Conservation (phyloP, 1,140 invertebrate species). For the Neodiprion fabricii region DNA sequence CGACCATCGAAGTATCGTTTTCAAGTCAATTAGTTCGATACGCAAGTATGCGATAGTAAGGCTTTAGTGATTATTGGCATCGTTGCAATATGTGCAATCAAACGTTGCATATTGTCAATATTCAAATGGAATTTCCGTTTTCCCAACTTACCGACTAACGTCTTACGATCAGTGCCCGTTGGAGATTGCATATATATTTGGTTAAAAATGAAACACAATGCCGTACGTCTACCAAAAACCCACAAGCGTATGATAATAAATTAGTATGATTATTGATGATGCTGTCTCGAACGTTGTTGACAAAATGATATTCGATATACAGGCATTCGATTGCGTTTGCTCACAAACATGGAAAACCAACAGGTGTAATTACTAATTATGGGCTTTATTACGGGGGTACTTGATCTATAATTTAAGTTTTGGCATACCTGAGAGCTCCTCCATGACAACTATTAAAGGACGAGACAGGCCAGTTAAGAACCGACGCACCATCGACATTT, state of each 20-base stretch:
- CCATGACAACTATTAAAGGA: constrained; percentile 64
- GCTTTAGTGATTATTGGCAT: too few species aligned
- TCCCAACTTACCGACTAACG: not conserved
- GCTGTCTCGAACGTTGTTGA: not conserved
- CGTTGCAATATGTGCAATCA: too few species aligned
- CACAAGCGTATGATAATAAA: not conserved
- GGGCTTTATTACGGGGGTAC: not conserved
- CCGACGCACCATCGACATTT: constrained; percentile 54
- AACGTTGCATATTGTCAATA: too few species aligned
- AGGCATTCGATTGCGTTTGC: not conserved
- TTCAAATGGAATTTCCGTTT: too few species aligned
- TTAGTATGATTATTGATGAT: not conserved
- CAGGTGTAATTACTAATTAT: not conserved
- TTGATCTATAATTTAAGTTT: not conserved
- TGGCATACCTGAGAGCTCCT: constrained; percentile 65
- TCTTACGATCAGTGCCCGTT: not conserved
- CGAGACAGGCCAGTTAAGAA: constrained; percentile 48
- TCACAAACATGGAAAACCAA: not conserved
- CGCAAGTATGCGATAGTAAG: too few species aligned
- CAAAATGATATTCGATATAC: not conserved
- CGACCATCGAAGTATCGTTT: too few species aligned
- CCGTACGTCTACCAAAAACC: not conserved
- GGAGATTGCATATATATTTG: not conserved
- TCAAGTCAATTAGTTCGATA: too few species aligned
- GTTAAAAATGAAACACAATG: not conserved